Conservation (phyloP, 2,888 invertebrate genomes). For the Archaeoteleia sp. region DNA sequence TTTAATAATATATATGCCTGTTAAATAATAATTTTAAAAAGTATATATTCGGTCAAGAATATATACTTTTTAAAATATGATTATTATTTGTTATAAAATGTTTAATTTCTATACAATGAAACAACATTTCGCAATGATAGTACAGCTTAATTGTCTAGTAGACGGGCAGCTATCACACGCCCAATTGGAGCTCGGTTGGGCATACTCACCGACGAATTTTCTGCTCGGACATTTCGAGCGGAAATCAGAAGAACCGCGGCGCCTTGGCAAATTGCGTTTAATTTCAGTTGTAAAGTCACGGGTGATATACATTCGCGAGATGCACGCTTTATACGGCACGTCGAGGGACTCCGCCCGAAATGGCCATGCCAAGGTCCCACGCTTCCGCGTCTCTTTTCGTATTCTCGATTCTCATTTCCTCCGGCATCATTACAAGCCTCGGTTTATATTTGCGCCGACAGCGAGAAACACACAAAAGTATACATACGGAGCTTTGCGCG, state of each 20-base stretch:
- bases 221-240: constrained; percentile 7
- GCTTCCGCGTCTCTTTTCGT: constrained; percentile 52
- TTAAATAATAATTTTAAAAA: no score
- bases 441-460: constrained; percentile 34
- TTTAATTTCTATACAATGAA: no score
- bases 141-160: no score
- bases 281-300: constrained; percentile 41
- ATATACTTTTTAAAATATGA: no score
- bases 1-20: no score
- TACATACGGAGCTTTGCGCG: constrained; percentile 24
- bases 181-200: no score
- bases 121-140: no score
- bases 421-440: constrained; percentile 39
- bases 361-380: constrained; percentile 44
- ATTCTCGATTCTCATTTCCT: constrained; percentile 44
- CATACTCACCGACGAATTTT: constrained; percentile 9
- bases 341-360: constrained; percentile 46
- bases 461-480: constrained; percentile 29
- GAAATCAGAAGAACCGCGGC: constrained; percentile 21
- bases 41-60: no score
- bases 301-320: constrained; percentile 38
- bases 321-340: constrained; percentile 47
- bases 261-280: constrained; percentile 46
- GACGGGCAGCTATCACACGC: no score
- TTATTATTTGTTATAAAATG: no score